Conservation (phyloP, 2,888 invertebrate species). For the Drosophila anceps region DNA sequence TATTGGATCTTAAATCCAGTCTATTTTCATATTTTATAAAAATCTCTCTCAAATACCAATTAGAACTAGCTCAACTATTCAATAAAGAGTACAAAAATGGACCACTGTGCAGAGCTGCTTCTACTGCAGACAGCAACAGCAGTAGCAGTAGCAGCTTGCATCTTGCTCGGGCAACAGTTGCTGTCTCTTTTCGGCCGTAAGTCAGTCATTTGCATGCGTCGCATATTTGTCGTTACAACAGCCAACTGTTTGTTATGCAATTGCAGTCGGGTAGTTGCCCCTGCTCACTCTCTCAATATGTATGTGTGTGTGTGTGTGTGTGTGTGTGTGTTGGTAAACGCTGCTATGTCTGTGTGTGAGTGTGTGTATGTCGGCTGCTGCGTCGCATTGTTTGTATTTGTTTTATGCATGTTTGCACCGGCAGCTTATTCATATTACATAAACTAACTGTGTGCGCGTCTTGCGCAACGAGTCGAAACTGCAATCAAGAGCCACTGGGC, state of each 20-base stretch:
- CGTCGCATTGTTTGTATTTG: slow-evolving; percentile 42
- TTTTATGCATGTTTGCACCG: slow-evolving; percentile 47
- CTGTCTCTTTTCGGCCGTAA: slow-evolving; percentile 65
- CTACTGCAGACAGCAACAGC: slow-evolving; percentile 3
- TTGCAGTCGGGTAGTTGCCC: slow-evolving; percentile 73
- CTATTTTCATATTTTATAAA: not conserved
- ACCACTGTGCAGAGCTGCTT: slow-evolving; percentile 37
- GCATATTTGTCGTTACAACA: slow-evolving; percentile 82
- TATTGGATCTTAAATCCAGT: too few species aligned
- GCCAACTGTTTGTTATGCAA: slow-evolving; percentile 80
- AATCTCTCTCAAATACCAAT: not conserved
- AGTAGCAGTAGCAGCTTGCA: not conserved
- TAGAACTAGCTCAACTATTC: not conserved
- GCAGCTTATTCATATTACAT: slow-evolving; percentile 79
- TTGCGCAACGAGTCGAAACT: slow-evolving; percentile 79
- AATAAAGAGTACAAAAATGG: not conserved
- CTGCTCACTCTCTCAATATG: slow-evolving; percentile 7
- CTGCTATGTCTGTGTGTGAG: slow-evolving; percentile 6
- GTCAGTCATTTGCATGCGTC: slow-evolving; percentile 81
- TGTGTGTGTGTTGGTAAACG: slow-evolving; percentile 19
- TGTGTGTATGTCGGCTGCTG: slow-evolving; percentile 8
- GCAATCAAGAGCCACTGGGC: slow-evolving; percentile 54
- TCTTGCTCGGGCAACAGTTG: slow-evolving; percentile 32
- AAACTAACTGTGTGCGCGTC: slow-evolving; percentile 75
- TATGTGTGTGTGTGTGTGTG: slow-evolving; percentile 22